Evolutionary conservation across 2,113 vertebrate genomes (phyloP).

Genomic region (Pimephales promelas): DNA sequence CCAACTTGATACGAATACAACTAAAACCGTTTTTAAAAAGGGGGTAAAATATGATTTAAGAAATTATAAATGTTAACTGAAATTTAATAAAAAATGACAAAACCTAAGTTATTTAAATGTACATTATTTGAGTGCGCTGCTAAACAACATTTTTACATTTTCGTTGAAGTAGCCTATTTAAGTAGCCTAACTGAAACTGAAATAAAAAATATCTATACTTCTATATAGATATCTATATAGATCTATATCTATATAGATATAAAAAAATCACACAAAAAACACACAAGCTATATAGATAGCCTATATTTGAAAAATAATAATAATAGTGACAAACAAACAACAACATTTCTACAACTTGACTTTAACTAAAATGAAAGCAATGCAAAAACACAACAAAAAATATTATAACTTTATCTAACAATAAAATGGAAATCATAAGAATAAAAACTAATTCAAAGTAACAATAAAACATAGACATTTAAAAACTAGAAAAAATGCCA

Average conservation of each 20-base stretch:
- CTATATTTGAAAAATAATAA: neutral
- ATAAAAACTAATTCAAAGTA: neutral
- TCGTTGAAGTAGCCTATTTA: neutral
- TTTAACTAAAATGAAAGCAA: neutral
- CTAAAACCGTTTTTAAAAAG: neutral
- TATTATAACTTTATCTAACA: neutral
- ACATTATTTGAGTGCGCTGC: too few relatives aligned
- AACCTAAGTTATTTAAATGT: too few relatives aligned
- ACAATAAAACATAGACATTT: neutral
- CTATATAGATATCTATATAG: too few relatives aligned
- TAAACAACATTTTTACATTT: neutral
- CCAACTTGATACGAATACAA: too few relatives aligned
- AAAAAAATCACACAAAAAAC: too few relatives aligned
- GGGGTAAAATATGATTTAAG: too few relatives aligned
- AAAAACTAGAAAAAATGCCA: neutral
- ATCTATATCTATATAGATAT: too few relatives aligned
- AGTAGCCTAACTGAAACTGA: neutral
- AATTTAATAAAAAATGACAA: neutral
- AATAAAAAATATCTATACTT: too few relatives aligned
- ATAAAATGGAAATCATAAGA: neutral
- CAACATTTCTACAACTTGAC: neutral
- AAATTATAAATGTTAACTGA: neutral
- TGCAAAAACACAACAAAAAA: neutral
- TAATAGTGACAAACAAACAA: neutral
- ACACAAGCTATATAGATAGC: neutral